phyloP scores from a whole-genome alignment of 2,797 vertebrate species.

The Paguma larvata region DNA sequence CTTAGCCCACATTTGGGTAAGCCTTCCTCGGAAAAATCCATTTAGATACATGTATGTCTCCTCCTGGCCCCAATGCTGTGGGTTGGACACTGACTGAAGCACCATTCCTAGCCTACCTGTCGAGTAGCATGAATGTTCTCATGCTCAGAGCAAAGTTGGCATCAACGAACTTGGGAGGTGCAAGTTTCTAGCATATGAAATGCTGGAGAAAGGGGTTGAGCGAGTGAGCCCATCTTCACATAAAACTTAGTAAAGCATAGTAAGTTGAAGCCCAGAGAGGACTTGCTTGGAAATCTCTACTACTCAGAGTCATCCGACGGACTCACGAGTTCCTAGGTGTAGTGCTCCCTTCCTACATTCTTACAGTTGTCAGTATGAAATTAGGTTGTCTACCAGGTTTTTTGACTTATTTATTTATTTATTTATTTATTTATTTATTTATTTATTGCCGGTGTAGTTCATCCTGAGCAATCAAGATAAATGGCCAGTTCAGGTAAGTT shows the following conservation, averaged over 20 bases:
- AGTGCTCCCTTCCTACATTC: neutral
- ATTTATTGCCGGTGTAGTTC: neutral
- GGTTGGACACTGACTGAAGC: neutral
- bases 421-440: neutral
- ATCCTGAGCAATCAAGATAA: constrained; percentile 76
- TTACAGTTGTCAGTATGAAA: neutral
- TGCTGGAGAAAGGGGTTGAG: neutral
- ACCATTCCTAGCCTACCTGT: too few relatives aligned
- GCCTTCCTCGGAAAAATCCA: neutral
- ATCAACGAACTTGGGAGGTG: neutral
- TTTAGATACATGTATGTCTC: neutral
- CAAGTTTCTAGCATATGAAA: neutral
- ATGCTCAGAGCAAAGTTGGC: neutral
- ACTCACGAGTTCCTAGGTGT: neutral
- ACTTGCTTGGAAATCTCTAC: neutral
- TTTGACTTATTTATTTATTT: neutral
- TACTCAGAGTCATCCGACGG: accelerated
- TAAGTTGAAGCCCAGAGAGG: neutral
- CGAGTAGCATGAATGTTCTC: neutral
- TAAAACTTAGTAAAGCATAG: neutral
- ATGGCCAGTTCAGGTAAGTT: constrained; percentile 68
- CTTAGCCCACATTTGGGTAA: neutral
- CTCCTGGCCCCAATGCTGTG: neutral
- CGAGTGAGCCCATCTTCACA: neutral
- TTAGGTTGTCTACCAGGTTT: too few relatives aligned